phyloP scores from a whole-genome alignment of 1,140 invertebrate genomes.

The Aradophagus sp. region DNA sequence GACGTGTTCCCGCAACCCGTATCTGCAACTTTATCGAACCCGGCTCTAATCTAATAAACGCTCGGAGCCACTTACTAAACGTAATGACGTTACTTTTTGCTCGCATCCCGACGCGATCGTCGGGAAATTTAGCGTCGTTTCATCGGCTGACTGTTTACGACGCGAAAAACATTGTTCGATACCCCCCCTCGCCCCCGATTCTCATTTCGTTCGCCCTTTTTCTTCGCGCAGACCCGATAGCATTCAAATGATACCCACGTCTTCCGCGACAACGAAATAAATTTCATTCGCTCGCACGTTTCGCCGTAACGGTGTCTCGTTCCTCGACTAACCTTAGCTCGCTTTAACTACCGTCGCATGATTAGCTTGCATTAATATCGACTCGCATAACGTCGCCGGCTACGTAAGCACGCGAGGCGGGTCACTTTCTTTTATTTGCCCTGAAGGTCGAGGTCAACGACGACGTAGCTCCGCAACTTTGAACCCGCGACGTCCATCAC shows the following conservation, averaged over 20 bases:
- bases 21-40: conserved; percentile 12
- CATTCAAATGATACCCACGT: conserved; percentile 45
- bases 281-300: conserved; percentile 53
- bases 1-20: conserved; percentile 13
- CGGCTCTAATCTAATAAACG: conserved; percentile 10
- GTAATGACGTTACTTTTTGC: conserved; percentile 12
- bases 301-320: conserved; percentile 51
- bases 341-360: conserved; percentile 59
- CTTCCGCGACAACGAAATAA: conserved; percentile 51
- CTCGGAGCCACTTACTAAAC: conserved; percentile 1
- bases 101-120: neutral
- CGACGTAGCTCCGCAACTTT: conserved; percentile 41
- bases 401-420: conserved; percentile 54
- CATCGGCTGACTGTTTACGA: conserved; percentile 10
- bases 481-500: conserved; percentile 32
- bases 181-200: conserved; percentile 1
- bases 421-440: conserved; percentile 54
- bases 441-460: conserved; percentile 56
- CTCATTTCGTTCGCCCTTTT: conserved; percentile 5
- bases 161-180: conserved; percentile 24
- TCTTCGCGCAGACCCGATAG: conserved; percentile 10
- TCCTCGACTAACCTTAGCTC: conserved; percentile 39
- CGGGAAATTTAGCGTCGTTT: conserved; percentile 17
- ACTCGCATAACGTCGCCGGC: conserved; percentile 50
- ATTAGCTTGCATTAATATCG: conserved; percentile 60